A percentile compares a stretch with the other conserved stretches of the same genome.
Conservation (phyloP, 2,113 vertebrate species). For the Ictalurus furcatus region DNA sequence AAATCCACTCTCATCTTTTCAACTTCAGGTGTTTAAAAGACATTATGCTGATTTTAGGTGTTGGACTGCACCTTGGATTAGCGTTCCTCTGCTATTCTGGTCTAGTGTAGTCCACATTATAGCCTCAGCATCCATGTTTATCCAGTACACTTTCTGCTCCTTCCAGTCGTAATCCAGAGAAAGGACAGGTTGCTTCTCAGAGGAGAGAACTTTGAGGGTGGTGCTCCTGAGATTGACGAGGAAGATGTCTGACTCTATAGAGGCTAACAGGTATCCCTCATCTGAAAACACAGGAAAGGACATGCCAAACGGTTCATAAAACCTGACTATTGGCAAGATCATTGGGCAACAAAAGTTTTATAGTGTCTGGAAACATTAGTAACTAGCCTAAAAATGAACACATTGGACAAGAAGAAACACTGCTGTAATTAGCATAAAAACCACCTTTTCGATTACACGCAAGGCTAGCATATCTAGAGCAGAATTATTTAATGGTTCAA, state of each 20-base stretch:
- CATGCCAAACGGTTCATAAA: background rate
- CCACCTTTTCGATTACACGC: background rate
- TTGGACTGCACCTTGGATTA: conserved; percentile 78
- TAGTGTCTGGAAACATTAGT: background rate
- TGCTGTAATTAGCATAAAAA: background rate
- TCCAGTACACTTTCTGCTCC: conserved; percentile 84
- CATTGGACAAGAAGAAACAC: too few relatives aligned
- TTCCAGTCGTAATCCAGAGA: conserved; percentile 86
- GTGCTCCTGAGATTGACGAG: conserved; percentile 76
- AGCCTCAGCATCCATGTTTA: conserved; percentile 74
- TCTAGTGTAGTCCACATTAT: conserved; percentile 83
- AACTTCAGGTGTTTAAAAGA: background rate
- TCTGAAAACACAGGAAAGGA: conserved; percentile 57
- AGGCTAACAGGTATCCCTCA: conserved; percentile 78
- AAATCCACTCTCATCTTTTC: background rate
- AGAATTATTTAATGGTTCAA: too few relatives aligned
- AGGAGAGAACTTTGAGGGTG: conserved; percentile 71
- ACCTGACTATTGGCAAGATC: background rate
- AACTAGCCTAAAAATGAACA: background rate
- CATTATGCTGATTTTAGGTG: too few relatives aligned
- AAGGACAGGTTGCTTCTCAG: conserved; percentile 74
- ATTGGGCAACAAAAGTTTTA: background rate
- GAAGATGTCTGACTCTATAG: conserved; percentile 78
- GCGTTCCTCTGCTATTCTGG: conserved; percentile 74
- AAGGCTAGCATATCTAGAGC: too few relatives aligned